Conservation (phyloP, 2,113 vertebrate genomes). For the Sigmodon hispidus region DNA sequence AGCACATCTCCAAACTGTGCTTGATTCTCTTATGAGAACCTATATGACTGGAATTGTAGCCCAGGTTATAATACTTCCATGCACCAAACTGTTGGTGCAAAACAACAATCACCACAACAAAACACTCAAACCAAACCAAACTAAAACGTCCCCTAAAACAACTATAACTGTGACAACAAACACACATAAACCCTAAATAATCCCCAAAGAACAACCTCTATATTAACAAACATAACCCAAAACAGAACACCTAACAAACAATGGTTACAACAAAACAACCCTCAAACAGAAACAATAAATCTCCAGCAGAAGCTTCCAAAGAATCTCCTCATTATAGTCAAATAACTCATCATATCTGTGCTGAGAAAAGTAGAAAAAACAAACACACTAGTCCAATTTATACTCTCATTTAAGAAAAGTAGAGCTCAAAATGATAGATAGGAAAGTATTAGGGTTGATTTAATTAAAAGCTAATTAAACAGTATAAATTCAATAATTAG, state of each 20-base stretch:
- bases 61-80: not conserved
- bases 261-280: not conserved
- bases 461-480: constrained; percentile 56
- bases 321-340: not conserved
- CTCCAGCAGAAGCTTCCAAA: not conserved
- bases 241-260: not conserved
- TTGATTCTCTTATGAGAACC: not conserved
- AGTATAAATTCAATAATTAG: constrained; percentile 42
- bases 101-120: not conserved
- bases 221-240: not conserved
- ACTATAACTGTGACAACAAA: not conserved
- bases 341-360: not conserved
- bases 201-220: not conserved
- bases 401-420: constrained; percentile 24
- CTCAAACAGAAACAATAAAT: not conserved
- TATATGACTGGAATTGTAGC: not conserved
- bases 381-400: not conserved
- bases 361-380: not conserved
- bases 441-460: not conserved
- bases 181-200: not conserved
- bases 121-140: not conserved
- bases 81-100: not conserved
- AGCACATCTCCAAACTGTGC: not conserved
- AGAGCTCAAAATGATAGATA: not conserved
- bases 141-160: not conserved